phyloP scores from a whole-genome alignment of 2,113 vertebrate genomes.

The Pelmatolapia mariae region DNA sequence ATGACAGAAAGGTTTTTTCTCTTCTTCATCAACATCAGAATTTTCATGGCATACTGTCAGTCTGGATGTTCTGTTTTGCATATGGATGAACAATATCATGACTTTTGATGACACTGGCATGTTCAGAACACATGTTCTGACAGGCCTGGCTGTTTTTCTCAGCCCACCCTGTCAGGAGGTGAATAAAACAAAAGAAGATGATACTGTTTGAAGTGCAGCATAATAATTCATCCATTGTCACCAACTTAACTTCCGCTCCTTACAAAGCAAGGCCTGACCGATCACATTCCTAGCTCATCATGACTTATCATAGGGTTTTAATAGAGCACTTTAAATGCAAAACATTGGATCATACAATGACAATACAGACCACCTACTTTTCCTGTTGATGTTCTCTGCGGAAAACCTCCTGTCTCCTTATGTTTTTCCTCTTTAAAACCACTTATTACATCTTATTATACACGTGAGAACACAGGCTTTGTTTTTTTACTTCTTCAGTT shows the following conservation, averaged over 20 bases:
- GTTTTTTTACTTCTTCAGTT: accelerated
- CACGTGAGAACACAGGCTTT: neutral
- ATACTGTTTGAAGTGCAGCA: neutral
- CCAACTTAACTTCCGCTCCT: neutral
- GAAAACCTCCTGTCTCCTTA: neutral
- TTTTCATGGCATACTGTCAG: neutral
- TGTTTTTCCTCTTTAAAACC: neutral
- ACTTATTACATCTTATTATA: neutral
- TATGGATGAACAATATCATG: neutral
- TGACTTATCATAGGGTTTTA: neutral
- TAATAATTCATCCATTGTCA: neutral
- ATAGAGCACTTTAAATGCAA: neutral
- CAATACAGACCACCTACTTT: neutral
- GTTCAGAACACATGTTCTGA: neutral
- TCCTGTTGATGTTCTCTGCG: neutral
- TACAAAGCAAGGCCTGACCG: neutral
- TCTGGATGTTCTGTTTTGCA: neutral
- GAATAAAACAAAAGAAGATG: neutral
- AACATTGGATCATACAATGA: neutral
- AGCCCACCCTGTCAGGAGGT: neutral
- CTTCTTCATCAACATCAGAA: neutral
- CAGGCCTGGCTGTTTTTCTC: neutral
- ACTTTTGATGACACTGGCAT: neutral
- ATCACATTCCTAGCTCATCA: neutral
- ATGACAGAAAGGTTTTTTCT: neutral